A percentile compares a stretch with the other conserved stretches of the same genome.
Evolutionary conservation across 2,888 invertebrate species (phyloP).

Genomic region (Apotomis turbidana): DNA sequence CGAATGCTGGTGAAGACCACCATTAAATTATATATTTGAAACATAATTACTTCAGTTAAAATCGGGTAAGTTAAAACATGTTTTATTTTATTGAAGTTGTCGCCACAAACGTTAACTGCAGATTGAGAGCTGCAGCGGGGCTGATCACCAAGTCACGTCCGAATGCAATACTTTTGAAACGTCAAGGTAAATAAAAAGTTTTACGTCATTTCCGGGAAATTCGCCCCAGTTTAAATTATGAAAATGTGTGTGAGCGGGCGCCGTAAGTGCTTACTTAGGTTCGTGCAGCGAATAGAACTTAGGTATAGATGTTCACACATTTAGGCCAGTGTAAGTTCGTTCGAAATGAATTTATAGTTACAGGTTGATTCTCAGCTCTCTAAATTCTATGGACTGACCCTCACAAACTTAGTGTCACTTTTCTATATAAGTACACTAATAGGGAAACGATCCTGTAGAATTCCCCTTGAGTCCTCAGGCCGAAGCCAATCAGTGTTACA

Average conservation of each 20-base stretch:
- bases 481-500: slow-evolving; percentile 59
- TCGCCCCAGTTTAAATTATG: background rate
- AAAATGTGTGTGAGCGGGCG: background rate
- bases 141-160: background rate
- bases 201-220: slow-evolving; percentile 8
- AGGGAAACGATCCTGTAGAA: background rate
- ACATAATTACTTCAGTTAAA: background rate
- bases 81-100: background rate
- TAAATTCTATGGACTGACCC: slow-evolving; percentile 25
- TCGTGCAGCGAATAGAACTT: background rate
- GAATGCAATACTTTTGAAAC: background rate
- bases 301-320: no score
- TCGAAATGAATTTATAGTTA: background rate
- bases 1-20: no score
- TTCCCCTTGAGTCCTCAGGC: background rate
- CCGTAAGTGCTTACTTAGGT: background rate
- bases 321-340: background rate
- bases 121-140: background rate
- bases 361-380: background rate
- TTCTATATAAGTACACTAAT: slow-evolving; percentile 11
- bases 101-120: no score
- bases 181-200: slow-evolving; percentile 3
- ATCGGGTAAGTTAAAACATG: background rate
- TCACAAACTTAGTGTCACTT: background rate
- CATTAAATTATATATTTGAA: background rate